A percentile compares a stretch with the other conserved stretches of the same genome.
Conservation (phyloP, 1,140 invertebrate species). For the Cephus cinctus region DNA sequence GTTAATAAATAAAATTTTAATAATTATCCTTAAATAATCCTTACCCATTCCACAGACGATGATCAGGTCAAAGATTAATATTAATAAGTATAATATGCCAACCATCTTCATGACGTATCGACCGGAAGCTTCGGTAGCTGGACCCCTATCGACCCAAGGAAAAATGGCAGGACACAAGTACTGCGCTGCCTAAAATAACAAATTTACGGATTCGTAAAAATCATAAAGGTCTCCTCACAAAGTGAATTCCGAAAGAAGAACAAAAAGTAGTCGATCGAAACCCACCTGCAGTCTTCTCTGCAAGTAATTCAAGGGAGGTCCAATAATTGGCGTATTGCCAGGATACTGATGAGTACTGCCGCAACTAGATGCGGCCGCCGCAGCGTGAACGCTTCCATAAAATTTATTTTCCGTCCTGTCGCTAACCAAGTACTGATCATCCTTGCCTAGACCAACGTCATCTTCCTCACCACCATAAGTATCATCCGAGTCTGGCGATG, state of each 20-base stretch:
- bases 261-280: not conserved
- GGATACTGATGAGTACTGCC: conserved; percentile 51
- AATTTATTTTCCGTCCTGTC: conserved; percentile 83
- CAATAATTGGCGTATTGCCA: conserved; percentile 49
- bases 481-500: conserved; percentile 79
- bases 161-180: conserved; percentile 84
- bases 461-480: conserved; percentile 78
- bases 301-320: conserved; percentile 48
- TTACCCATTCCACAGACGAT: conserved; percentile 75
- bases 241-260: conserved; percentile 6
- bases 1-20: not conserved
- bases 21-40: too few relatives aligned
- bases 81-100: conserved; percentile 76
- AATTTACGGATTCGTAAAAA: not conserved
- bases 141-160: conserved; percentile 84
- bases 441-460: conserved; percentile 68
- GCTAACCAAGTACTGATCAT: conserved; percentile 84
- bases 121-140: conserved; percentile 80
- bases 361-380: conserved; percentile 44
- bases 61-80: conserved; percentile 80
- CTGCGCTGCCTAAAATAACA: conserved; percentile 63
- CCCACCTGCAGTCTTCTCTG: conserved; percentile 49
- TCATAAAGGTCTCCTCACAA: too few relatives aligned
- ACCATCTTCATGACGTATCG: conserved; percentile 87
- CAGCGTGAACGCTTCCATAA: conserved; percentile 66